phyloP scores from a whole-genome alignment of 2,797 vertebrate species.

The Crocodylus rhombifer region DNA sequence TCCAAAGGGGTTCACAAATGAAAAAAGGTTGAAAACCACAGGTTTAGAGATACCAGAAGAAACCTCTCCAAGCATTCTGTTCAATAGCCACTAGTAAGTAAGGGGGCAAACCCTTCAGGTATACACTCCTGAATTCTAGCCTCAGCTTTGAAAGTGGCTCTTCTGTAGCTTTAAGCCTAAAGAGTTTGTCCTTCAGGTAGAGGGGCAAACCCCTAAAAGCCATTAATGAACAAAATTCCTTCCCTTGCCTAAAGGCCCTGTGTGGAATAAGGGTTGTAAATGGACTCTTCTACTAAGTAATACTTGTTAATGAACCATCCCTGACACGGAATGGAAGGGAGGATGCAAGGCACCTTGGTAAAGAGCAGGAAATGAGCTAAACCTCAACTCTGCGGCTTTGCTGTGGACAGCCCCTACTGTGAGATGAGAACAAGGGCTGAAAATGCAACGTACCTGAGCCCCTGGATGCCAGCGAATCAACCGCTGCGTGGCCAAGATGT shows the following conservation, averaged over 20 bases:
- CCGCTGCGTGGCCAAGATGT: slow-evolving; percentile 92
- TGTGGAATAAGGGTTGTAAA: neutral
- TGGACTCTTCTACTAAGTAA: neutral
- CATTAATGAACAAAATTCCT: no score
- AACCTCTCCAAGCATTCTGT: no score
- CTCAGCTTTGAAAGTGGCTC: no score
- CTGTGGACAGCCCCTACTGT: neutral
- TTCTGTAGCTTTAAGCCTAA: no score
- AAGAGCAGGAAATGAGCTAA: neutral
- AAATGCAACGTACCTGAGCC: slow-evolving; percentile 86
- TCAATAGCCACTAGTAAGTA: no score
- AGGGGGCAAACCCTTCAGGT: no score
- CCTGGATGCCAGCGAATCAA: slow-evolving; percentile 93
- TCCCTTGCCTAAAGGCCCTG: no score
- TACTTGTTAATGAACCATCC: neutral
- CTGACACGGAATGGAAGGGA: neutral
- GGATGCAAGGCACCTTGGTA: neutral
- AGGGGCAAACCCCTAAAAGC: neutral
- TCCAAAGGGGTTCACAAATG: no score
- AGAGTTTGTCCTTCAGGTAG: no score
- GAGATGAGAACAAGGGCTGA: neutral
- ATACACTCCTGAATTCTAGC: no score
- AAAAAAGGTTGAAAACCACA: no score
- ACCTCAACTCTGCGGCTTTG: neutral
- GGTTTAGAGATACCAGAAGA: no score